phyloP scores from a whole-genome alignment of 1,140 invertebrate species.

The Adelges cooleyi region DNA sequence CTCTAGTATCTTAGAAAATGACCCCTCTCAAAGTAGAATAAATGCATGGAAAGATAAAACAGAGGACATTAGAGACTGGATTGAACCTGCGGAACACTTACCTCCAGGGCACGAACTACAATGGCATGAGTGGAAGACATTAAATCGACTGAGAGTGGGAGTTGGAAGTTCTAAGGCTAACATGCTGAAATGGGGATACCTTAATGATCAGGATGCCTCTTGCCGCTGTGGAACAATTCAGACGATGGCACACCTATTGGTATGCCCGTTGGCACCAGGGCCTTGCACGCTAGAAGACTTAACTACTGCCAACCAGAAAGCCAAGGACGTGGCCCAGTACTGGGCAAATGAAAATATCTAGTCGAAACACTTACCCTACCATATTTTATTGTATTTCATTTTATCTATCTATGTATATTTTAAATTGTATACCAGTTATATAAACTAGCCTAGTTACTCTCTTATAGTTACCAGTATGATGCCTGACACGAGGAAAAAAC shows the following conservation, averaged over 20 bases:
- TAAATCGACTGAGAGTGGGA: background rate
- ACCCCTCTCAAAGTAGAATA: background rate
- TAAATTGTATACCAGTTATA: background rate
- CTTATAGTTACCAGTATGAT: background rate
- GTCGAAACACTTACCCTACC: too few relatives aligned
- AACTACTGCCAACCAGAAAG: too few relatives aligned
- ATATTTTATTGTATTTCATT: background rate
- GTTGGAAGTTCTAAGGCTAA: background rate
- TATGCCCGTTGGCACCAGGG: too few relatives aligned
- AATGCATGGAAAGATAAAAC: background rate
- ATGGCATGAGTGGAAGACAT: background rate
- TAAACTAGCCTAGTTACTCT: background rate
- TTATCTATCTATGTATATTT: background rate
- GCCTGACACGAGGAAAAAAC: background rate
- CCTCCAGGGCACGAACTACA: background rate
- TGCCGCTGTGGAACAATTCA: background rate
- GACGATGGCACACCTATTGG: background rate
- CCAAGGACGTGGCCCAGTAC: too few relatives aligned
- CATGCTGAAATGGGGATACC: background rate
- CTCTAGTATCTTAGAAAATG: background rate
- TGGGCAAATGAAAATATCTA: too few relatives aligned
- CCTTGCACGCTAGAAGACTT: too few relatives aligned
- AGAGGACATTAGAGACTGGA: background rate
- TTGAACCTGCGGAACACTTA: slow-evolving; percentile 1
- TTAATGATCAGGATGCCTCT: background rate